A percentile compares a stretch with the other conserved stretches of the same genome.
These are phyloP conservation scores for Pangasianodon gigas DNA, from an alignment of 2,113 vertebrate genomes.

Conservation along the genomic window DNA sequence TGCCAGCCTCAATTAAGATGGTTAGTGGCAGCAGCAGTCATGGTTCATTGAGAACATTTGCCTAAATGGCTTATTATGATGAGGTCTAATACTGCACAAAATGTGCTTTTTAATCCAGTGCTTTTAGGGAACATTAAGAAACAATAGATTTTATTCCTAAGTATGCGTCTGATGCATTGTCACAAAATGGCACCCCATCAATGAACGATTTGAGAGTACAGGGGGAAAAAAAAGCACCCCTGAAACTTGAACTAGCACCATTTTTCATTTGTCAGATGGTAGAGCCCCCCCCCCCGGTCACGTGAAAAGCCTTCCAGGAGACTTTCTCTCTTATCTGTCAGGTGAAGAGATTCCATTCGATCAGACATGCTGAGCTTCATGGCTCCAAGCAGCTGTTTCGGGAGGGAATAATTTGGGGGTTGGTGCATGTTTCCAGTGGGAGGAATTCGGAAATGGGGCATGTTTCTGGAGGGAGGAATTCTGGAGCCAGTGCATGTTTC, in stretches of 20 bases:
- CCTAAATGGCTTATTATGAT: not conserved
- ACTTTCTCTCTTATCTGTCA: slow-evolving; percentile 44
- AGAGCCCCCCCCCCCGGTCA: not conserved
- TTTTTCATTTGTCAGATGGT: not conserved
- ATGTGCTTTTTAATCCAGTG: not conserved
- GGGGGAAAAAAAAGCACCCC: not conserved
- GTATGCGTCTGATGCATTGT: not conserved
- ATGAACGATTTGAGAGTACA: not conserved
- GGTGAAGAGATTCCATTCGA: slow-evolving; percentile 51
- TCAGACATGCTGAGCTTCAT: slow-evolving; percentile 29
- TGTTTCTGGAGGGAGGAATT: not conserved
- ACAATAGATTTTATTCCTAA: not conserved
- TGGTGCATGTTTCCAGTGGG: not conserved
- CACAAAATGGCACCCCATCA: not conserved
- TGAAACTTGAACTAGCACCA: not conserved
- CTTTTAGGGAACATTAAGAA: not conserved
- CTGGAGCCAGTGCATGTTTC: slow-evolving; percentile 10
- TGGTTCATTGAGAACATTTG: not conserved
- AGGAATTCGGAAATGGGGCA: slow-evolving; percentile 30
- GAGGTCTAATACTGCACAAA: not conserved
- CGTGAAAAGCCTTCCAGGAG: not conserved
- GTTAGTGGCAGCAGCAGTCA: slow-evolving; percentile 9
- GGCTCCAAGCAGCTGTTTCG: slow-evolving; percentile 30
- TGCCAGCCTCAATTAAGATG: slow-evolving; percentile 13
- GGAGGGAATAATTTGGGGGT: slow-evolving; percentile 21